Conservation (phyloP, 2,888 invertebrate genomes). For the Ditylenchus weischeri region DNA sequence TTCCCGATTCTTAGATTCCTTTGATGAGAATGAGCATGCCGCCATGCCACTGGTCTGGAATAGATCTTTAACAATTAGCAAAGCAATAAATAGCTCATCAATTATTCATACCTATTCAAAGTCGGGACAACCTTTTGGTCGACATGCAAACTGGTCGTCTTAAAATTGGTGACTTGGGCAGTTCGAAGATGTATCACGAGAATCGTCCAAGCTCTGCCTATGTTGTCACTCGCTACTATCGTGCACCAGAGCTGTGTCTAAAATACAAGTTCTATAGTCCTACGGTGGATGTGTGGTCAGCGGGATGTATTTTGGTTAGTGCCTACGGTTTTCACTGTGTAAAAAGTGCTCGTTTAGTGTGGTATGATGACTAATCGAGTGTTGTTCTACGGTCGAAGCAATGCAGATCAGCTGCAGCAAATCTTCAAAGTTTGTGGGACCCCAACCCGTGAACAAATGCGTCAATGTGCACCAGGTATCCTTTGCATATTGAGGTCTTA, state of each 20-base stretch:
- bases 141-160: slow-evolving; percentile 27
- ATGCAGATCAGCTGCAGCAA: slow-evolving; percentile 24
- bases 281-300: slow-evolving; percentile 30
- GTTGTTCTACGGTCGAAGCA: slow-evolving; percentile 27
- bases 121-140: too few species aligned
- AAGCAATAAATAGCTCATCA: too few species aligned
- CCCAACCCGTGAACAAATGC: slow-evolving; percentile 23
- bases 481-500: background rate
- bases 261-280: slow-evolving; percentile 21
- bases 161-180: slow-evolving; percentile 30
- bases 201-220: slow-evolving; percentile 13
- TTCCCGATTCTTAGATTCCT: too few species aligned
- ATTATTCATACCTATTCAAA: too few species aligned
- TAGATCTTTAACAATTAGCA: too few species aligned
- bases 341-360: background rate
- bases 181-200: slow-evolving; percentile 22
- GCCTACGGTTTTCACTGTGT: background rate
- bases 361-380: slow-evolving; percentile 27
- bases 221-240: slow-evolving; percentile 28
- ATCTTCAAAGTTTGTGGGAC: slow-evolving; percentile 27
- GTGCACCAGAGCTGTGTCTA: slow-evolving; percentile 29
- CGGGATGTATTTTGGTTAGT: slow-evolving; percentile 25
- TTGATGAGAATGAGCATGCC: too few species aligned
- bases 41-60: too few species aligned
- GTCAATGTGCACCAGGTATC: slow-evolving; percentile 24